Evolutionary conservation across 2,888 invertebrate genomes (phyloP), one percentile per base, ranked within the genome.

Genomic region (Hartigia nigra): DNA sequence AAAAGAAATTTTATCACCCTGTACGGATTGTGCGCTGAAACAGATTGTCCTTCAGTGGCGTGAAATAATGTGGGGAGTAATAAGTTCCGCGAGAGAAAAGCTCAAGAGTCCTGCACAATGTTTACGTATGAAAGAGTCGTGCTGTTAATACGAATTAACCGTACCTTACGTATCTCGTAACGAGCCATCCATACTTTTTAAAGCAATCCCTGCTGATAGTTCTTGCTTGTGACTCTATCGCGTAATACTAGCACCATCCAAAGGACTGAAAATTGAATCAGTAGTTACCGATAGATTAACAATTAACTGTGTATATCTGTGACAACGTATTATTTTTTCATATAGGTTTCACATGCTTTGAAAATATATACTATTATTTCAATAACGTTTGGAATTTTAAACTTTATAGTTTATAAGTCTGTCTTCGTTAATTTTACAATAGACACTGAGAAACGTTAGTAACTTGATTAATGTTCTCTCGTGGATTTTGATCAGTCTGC

Each of bases 1-100:
- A 86, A 88, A 87, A 86, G 87, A 86, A 85, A 82, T 84, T 83
- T 81, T 84, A 83, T 83, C 85, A 74, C 76, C 77, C 79, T 74
- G 77, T 76, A 78, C 32, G 69, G 76, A 77, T 70, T 74, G 78
- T 80, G 79, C 23, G 75, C 75, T 39, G 37, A 75, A 75, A 75
- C 74, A 77, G 78, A 83, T 81, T 81, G 79, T 83, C 78, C 78
- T 75, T 9, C 75, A 23, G 31, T 5, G 37, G 23, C 5, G 75
- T 4, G 75, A 81, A 80, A 74, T 76, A 77, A 80, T 72, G 69
- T 79, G 36, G 69, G 78, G 77, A 34, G 80, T 86, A 84, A 85
- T 84, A 83, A 84, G 82, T 84, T 80, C 81, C 72, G 36, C 78
- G 39, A 37, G 37, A 69, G 35, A 12, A 31, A n/a, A 70, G 69